Conservation (phyloP, 2,888 invertebrate genomes). For the Choristoneura rosaceana region DNA sequence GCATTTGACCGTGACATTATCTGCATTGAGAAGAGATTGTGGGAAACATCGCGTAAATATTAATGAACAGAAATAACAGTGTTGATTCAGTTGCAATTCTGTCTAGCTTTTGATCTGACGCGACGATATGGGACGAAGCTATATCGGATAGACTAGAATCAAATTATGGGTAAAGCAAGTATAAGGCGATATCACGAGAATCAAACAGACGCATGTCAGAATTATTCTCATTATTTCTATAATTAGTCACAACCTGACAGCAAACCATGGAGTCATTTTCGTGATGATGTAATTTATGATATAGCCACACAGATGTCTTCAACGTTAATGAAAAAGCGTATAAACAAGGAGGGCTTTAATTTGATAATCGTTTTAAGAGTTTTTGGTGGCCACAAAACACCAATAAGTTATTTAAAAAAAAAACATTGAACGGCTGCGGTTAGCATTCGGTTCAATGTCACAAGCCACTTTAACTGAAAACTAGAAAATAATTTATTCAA, state of each 20-base stretch:
- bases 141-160: not conserved
- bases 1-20: constrained; percentile 61
- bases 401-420: not conserved
- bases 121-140: not conserved
- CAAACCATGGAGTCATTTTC: not conserved
- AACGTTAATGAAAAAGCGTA: not conserved
- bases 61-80: not conserved
- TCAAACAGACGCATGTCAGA: not conserved
- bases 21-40: constrained; percentile 47
- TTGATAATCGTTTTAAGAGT: not conserved
- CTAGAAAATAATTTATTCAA: constrained; percentile 38
- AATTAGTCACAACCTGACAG: not conserved
- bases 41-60: constrained; percentile 15
- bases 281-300: not conserved
- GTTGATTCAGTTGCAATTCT: not conserved
- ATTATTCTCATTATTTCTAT: not conserved
- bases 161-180: not conserved
- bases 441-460: constrained; percentile 16
- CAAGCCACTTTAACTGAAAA: constrained; percentile 18
- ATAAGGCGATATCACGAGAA: not conserved
- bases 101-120: constrained; percentile 3
- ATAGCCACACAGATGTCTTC: not conserved
- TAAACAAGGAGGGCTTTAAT: not conserved
- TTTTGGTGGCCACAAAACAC: not conserved
- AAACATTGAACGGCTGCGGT: not conserved